These are phyloP conservation scores for Myiothlypis coronata DNA, from an alignment of 2,797 vertebrate species.

Conservation along the genomic window DNA sequence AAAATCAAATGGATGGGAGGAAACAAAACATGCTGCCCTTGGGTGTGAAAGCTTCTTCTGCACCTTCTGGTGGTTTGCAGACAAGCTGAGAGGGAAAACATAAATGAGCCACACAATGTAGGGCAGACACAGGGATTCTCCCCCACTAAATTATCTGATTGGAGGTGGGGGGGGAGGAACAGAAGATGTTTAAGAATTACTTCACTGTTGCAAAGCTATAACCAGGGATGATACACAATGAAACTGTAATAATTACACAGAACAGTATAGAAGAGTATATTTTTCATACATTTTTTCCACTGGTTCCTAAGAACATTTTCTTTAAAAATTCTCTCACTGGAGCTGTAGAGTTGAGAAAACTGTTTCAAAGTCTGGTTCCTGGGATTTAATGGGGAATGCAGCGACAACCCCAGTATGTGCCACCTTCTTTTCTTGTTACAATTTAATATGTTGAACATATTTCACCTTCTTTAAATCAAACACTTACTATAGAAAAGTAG, in stretches of 20 bases:
- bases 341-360: background rate
- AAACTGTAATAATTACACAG: background rate
- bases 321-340: background rate
- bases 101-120: background rate
- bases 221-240: background rate
- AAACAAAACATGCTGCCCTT: background rate
- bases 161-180: background rate
- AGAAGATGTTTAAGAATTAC: background rate
- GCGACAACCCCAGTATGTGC: background rate
- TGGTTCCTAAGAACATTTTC: background rate
- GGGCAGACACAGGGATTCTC: background rate
- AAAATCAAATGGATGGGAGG: background rate
- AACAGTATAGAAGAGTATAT: background rate
- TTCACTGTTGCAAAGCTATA: background rate
- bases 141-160: background rate
- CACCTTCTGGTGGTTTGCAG: constrained; percentile 23
- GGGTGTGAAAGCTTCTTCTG: background rate
- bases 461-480: background rate
- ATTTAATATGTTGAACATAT: background rate
- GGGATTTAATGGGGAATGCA: background rate
- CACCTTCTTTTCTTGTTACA: background rate
- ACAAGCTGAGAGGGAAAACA: background rate
- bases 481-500: background rate
- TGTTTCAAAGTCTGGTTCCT: background rate
- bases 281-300: background rate